A percentile compares a stretch with the other conserved stretches of the same genome.
Evolutionary conservation across 2,888 invertebrate species (phyloP).

Genomic region (Orchestes rusci): DNA sequence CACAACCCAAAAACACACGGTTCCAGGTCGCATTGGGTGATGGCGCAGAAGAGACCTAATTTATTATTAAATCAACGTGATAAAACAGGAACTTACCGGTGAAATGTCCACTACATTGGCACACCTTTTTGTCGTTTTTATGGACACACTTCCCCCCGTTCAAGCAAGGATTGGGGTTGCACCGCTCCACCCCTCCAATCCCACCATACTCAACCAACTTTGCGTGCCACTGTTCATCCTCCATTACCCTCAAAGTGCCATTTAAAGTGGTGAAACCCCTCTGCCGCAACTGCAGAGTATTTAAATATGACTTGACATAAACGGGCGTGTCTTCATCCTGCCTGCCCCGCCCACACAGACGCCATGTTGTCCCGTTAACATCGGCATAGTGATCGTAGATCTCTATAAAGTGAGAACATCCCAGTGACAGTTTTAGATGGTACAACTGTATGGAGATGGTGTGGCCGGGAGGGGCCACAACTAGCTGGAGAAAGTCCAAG

Average conservation of each 20-base stretch:
- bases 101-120: conserved; percentile 65
- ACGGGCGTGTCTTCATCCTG: conserved; percentile 36
- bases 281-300: conserved; percentile 57
- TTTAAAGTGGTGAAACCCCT: conserved; percentile 50
- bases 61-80: not conserved
- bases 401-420: conserved; percentile 42
- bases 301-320: conserved; percentile 61
- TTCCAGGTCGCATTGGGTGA: conserved; percentile 67
- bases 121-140: conserved; percentile 53
- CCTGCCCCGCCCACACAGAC: no score
- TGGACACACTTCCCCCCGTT: conserved; percentile 62
- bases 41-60: conserved; percentile 65
- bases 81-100: conserved; percentile 50
- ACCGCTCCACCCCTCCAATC: conserved; percentile 58
- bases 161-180: conserved; percentile 66
- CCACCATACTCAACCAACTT: conserved; percentile 55
- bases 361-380: conserved; percentile 63
- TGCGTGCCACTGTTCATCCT: conserved; percentile 57
- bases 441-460: conserved; percentile 48
- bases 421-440: conserved; percentile 45
- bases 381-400: conserved; percentile 63
- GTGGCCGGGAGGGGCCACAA: conserved; percentile 48
- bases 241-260: conserved; percentile 51
- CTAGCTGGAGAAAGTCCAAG: conserved; percentile 50
- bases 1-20: conserved; percentile 64